Percentiles rank a stretch among this genome's conserved stretches.
phyloP scores from a whole-genome alignment of 2,113 vertebrate species.

The Elachura formosa region DNA sequence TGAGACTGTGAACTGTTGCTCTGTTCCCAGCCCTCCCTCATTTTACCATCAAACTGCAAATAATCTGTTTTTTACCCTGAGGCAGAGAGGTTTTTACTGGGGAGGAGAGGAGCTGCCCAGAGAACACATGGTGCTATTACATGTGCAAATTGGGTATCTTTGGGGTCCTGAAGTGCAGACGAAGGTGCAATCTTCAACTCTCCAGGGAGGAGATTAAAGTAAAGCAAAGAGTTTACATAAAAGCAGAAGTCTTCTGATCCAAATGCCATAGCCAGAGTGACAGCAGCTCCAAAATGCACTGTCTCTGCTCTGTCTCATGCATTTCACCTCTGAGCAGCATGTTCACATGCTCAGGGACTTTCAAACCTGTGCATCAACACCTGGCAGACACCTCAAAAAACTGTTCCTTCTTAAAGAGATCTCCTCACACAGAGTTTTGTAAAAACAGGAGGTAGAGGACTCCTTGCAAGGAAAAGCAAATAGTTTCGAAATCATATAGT shows the following conservation, averaged over 20 bases:
- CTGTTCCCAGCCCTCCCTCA: background rate
- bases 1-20: background rate
- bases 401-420: background rate
- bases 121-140: background rate
- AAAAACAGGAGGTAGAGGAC: background rate
- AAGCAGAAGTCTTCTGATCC: background rate
- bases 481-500: constrained; percentile 1
- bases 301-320: background rate
- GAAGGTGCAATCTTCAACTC: background rate
- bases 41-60: background rate
- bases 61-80: background rate
- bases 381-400: background rate
- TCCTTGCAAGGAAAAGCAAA: background rate
- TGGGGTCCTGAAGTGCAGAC: background rate
- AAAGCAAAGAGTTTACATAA: background rate
- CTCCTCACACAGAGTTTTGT: background rate
- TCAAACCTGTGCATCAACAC: background rate
- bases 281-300: background rate
- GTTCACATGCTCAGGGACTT: background rate
- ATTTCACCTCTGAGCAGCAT: background rate
- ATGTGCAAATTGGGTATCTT: background rate
- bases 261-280: background rate
- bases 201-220: background rate
- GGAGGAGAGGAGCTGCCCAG: background rate
- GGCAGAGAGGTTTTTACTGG: background rate